Evolutionary conservation across 2,797 vertebrate genomes (phyloP).

Genomic region (Lagodon rhomboides): DNA sequence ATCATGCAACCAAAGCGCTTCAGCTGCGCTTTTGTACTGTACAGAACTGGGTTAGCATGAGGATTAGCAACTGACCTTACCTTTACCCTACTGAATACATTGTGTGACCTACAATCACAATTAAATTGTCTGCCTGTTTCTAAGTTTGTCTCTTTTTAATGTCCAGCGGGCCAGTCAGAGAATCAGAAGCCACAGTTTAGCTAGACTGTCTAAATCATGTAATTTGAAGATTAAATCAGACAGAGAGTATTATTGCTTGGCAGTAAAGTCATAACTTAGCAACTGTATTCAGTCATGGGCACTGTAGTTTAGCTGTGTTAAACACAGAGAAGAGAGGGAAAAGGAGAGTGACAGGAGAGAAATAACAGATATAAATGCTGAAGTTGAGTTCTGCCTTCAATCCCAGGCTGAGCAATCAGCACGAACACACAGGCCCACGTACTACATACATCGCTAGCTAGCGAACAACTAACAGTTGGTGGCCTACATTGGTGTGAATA

Average conservation of each 20-base stretch:
- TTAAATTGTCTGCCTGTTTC: neutral
- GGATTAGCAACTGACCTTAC: conserved; percentile 35
- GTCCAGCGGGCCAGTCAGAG: neutral
- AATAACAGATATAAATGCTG: no score
- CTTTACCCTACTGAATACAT: conserved; percentile 10
- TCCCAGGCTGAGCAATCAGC: no score
- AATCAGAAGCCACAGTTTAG: neutral
- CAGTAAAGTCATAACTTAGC: neutral
- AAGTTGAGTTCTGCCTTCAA: no score
- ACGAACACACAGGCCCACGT: no score
- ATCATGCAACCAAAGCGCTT: conserved; percentile 28
- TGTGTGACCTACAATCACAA: neutral
- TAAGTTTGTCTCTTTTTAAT: neutral
- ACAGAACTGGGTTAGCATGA: conserved; percentile 31
- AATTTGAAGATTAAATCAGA: neutral
- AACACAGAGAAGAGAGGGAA: no score
- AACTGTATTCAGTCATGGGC: neutral
- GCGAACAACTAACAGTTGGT: no score
- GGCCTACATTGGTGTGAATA: no score
- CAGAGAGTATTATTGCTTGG: neutral
- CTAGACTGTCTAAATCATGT: neutral
- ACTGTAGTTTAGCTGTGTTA: no score
- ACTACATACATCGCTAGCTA: no score
- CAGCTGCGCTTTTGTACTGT: conserved; percentile 7
- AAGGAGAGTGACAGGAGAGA: no score